Evolutionary conservation across 2,888 invertebrate species (phyloP).

Genomic region (Drosophila quinaria): DNA sequence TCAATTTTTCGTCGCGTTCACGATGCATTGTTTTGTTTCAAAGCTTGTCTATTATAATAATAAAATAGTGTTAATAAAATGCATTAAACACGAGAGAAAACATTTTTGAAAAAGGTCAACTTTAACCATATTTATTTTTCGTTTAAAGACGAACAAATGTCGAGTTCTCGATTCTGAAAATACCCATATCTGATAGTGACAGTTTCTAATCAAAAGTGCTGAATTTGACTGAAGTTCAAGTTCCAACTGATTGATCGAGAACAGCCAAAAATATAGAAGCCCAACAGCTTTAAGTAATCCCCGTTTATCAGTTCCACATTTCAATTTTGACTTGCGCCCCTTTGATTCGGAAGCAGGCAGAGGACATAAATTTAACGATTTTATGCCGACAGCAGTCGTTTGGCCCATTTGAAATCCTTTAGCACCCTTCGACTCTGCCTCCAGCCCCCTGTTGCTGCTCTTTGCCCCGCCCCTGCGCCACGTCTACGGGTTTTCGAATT

Average conservation of each 20-base stretch:
- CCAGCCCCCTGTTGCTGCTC: not conserved
- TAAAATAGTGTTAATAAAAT: too few species aligned
- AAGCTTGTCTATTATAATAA: too few species aligned
- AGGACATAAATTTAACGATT: conserved; percentile 74
- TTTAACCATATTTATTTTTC: too few species aligned
- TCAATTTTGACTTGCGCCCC: conserved; percentile 37
- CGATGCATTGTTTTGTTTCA: too few species aligned
- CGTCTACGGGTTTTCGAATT: conserved; percentile 36
- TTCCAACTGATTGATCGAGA: conserved; percentile 21
- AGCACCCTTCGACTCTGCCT: conserved; percentile 44
- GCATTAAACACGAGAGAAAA: too few species aligned
- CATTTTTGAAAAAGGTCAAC: too few species aligned
- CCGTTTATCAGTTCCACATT: conserved; percentile 45
- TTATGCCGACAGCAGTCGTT: conserved; percentile 67
- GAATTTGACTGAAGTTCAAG: not conserved
- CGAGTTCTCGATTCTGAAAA: too few species aligned
- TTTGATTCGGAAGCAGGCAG: conserved; percentile 21
- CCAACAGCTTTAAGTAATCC: conserved; percentile 15
- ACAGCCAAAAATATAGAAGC: not conserved
- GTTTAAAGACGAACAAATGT: too few species aligned
- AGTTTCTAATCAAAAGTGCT: not conserved
- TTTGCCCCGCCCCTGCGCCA: too few species aligned
- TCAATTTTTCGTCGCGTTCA: too few species aligned
- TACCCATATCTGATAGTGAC: too few species aligned
- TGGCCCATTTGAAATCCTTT: conserved; percentile 66